These are phyloP conservation scores for Nymphalis polychloros DNA, from an alignment of 2,888 invertebrate species.

Conservation along the genomic window DNA sequence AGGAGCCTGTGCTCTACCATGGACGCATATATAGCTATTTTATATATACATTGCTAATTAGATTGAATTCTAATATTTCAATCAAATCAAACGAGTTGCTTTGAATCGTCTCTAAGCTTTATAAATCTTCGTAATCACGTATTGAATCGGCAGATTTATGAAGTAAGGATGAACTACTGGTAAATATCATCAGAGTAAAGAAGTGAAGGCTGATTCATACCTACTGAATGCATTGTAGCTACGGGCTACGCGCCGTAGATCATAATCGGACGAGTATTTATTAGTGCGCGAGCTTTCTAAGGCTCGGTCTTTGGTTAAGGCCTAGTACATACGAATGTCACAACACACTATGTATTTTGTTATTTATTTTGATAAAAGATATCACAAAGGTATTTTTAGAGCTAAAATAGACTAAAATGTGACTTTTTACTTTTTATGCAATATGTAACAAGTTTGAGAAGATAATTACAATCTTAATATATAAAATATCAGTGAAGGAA, in stretches of 20 bases:
- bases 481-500: too few species aligned
- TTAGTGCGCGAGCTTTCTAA: constrained; percentile 75
- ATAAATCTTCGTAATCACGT: constrained; percentile 47
- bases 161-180: constrained; percentile 48
- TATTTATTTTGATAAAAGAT: constrained; percentile 31
- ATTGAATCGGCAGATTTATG: constrained; percentile 48
- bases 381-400: neutral
- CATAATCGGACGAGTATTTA: constrained; percentile 80
- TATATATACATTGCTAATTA: constrained; percentile 17
- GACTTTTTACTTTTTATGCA: neutral
- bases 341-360: constrained; percentile 61
- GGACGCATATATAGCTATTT: constrained; percentile 23
- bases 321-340: constrained; percentile 63
- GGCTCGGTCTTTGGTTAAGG: constrained; percentile 51
- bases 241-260: constrained; percentile 80
- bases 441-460: too few species aligned
- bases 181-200: constrained; percentile 45
- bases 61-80: constrained; percentile 29
- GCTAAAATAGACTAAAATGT: neutral
- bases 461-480: too few species aligned
- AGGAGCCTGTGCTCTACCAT: constrained; percentile 23
- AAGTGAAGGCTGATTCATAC: constrained; percentile 46
- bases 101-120: constrained; percentile 18
- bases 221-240: constrained; percentile 60
- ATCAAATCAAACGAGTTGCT: constrained; percentile 15